Conservation (phyloP, 1,140 invertebrate genomes). For the Hypsibius dujardini region DNA sequence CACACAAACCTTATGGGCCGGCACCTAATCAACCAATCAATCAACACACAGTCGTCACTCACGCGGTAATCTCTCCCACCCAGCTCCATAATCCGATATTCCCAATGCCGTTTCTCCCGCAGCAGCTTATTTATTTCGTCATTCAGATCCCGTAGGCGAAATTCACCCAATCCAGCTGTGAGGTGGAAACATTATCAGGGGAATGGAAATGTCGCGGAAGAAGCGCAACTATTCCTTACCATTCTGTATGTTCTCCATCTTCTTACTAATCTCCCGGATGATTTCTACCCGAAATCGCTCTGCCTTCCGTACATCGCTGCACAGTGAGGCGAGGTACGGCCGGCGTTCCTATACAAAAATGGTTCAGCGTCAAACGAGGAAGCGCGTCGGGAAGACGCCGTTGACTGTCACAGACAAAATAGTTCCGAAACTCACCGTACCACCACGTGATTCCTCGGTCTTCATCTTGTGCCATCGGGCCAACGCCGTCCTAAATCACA, state of each 20-base stretch:
- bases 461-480: conserved; percentile 64
- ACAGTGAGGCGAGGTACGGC: conserved; percentile 81
- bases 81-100: conserved; percentile 78
- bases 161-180: conserved; percentile 86
- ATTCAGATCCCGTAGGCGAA: conserved; percentile 88
- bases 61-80: conserved; percentile 83
- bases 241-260: conserved; percentile 98
- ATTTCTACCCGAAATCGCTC: conserved; percentile 92
- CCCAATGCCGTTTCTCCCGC: conserved; percentile 85
- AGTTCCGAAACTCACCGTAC: conserved; percentile 27
- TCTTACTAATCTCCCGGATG: conserved; percentile 86
- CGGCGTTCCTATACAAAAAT: conserved; percentile 46
- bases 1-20: too few species aligned
- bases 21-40: not conserved
- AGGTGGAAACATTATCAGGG: conserved; percentile 24
- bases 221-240: conserved; percentile 36
- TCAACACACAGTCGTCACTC: conserved; percentile 18
- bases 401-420: conserved; percentile 20
- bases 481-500: conserved; percentile 63
- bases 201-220: not conserved
- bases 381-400: not conserved
- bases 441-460: conserved; percentile 23
- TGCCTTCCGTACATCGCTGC: conserved; percentile 65
- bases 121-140: conserved; percentile 98
- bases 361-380: too few species aligned